A percentile compares a stretch with the other conserved stretches of the same genome.
These are phyloP conservation scores for Ctenicera cuprea DNA, from an alignment of 2,888 invertebrate genomes.

Conservation along the genomic window DNA sequence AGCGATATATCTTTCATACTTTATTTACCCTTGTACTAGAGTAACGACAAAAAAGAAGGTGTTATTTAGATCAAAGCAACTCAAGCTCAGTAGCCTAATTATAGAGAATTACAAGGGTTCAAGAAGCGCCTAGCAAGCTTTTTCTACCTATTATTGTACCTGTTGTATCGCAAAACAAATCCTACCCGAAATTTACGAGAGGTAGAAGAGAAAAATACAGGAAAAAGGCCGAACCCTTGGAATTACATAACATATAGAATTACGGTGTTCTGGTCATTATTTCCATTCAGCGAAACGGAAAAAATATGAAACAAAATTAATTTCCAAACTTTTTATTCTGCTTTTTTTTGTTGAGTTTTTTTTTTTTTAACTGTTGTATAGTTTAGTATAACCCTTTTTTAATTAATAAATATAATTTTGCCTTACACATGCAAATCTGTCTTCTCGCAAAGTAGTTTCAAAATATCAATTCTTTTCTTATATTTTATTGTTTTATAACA, in stretches of 20 bases:
- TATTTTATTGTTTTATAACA: no score
- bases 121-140: not conserved
- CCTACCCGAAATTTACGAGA: constrained; percentile 10
- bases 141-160: constrained; percentile 16
- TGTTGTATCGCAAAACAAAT: no score
- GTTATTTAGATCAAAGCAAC: not conserved
- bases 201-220: constrained; percentile 8
- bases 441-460: no score
- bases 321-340: not conserved
- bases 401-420: no score
- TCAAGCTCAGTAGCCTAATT: no score
- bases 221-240: constrained; percentile 2
- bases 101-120: not conserved
- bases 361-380: no score
- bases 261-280: constrained; percentile 9
- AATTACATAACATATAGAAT: constrained; percentile 22
- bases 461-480: no score
- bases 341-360: not conserved
- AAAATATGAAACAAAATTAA: constrained; percentile 14
- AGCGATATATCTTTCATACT: no score
- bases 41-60: no score
- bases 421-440: no score
- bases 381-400: no score
- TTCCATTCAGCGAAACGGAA: constrained; percentile 19
- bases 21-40: no score